Conservation (phyloP, 2,888 invertebrate genomes). For the Nomada ruficornis region DNA sequence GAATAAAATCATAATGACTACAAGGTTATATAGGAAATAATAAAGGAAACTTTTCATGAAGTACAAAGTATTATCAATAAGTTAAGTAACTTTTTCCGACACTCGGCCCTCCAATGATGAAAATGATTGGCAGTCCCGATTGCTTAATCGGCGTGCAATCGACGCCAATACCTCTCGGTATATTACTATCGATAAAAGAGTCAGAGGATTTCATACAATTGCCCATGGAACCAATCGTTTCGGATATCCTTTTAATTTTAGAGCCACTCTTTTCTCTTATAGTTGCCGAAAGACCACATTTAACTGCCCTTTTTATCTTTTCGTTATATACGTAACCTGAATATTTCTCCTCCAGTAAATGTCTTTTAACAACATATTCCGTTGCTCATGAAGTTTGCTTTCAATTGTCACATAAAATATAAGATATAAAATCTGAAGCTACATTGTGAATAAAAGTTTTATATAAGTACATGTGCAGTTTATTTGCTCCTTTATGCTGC, state of each 20-base stretch:
- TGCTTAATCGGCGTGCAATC: conserved; percentile 58
- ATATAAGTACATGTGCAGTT: neutral
- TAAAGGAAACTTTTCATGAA: neutral
- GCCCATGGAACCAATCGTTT: conserved; percentile 61
- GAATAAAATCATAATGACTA: neutral
- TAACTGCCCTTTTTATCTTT: neutral
- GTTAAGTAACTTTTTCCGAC: conserved; percentile 69
- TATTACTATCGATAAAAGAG: neutral
- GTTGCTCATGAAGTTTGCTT: conserved; percentile 39
- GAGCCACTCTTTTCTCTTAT: neutral
- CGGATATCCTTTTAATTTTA: conserved; percentile 9
- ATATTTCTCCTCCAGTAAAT: neutral
- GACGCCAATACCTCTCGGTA: conserved; percentile 39
- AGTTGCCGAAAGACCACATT: conserved; percentile 1
- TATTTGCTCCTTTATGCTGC: neutral
- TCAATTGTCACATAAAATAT: neutral
- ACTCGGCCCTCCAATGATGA: conserved; percentile 72
- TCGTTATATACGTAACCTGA: neutral
- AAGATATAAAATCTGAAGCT: neutral
- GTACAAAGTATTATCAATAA: neutral
- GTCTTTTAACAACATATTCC: neutral
- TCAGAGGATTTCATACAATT: conserved; percentile 63
- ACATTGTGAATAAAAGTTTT: neutral
- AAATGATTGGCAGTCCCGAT: conserved; percentile 62
- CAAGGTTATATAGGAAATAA: neutral